Conservation (phyloP, 2,113 vertebrate genomes). For the Barnardius zonarius region DNA sequence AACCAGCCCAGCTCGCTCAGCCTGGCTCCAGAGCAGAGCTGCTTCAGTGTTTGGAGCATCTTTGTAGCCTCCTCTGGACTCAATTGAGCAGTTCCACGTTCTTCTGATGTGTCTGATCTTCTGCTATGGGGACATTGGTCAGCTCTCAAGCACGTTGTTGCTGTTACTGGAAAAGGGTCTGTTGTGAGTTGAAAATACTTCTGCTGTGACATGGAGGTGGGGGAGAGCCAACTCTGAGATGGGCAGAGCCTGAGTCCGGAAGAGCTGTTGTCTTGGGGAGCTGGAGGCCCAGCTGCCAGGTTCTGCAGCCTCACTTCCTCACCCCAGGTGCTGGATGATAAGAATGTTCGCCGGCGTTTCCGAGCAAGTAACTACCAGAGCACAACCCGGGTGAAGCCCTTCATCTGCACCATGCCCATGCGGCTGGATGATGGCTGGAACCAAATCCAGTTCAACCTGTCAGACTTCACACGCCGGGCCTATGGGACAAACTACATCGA, state of each 20-base stretch:
- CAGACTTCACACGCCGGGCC: conserved; percentile 91
- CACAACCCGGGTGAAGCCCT: conserved; percentile 93
- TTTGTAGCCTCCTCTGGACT: neutral
- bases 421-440: conserved; percentile 96
- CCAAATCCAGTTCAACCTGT: conserved; percentile 97
- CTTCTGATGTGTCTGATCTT: neutral
- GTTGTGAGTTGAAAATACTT: neutral
- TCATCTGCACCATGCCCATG: conserved; percentile 99
- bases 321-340: conserved; percentile 92
- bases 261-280: no score
- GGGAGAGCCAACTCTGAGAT: neutral
- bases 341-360: conserved; percentile 92
- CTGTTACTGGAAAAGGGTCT: neutral
- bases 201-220: neutral
- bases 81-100: neutral
- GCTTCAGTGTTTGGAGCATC: neutral
- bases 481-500: conserved; percentile 97
- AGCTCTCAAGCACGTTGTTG: neutral
- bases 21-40: neutral
- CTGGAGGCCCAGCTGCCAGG: rapidly evolving
- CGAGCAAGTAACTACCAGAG: conserved; percentile 97
- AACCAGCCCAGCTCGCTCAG: neutral
- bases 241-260: neutral
- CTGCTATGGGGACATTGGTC: neutral
- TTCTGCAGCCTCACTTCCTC: neutral